These are phyloP conservation scores for Sorex fumeus DNA, from an alignment of 2,113 vertebrate species.

Conservation along the genomic window DNA sequence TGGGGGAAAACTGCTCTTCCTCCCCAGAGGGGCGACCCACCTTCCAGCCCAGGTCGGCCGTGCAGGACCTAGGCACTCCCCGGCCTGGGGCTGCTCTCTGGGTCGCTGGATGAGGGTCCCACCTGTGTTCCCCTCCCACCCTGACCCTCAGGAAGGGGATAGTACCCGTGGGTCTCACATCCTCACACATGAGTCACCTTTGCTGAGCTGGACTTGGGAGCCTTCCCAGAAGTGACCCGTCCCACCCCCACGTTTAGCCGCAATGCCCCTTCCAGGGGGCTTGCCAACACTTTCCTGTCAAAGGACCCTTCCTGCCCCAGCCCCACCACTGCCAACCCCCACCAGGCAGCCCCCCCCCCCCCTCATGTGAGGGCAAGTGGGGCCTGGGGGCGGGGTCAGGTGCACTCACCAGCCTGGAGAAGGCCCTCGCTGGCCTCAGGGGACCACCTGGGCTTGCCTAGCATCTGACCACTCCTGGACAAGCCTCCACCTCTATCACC, in stretches of 20 bases:
- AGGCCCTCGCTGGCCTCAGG: not conserved
- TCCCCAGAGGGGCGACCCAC: too few species aligned
- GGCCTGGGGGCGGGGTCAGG: not conserved
- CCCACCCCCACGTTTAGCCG: not conserved
- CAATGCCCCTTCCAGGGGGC: not conserved
- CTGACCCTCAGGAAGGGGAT: too few species aligned
- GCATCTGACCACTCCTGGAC: not conserved
- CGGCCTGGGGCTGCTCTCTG: too few species aligned
- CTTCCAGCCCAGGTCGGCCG: too few species aligned
- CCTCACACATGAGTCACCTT: too few species aligned
- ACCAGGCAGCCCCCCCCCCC: not conserved
- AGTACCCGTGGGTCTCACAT: too few species aligned
- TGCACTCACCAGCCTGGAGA: not conserved
- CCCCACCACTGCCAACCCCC: not conserved
- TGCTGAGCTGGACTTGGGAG: too few species aligned
- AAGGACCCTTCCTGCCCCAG: not conserved
- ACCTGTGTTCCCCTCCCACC: too few species aligned
- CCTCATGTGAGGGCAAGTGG: not conserved
- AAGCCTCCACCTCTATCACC: conserved; percentile 38
- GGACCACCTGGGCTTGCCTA: not conserved
- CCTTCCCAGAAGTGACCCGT: too few species aligned
- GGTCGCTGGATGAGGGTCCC: too few species aligned
- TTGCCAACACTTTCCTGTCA: not conserved
- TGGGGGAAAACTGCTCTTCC: too few species aligned
- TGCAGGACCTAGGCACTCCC: too few species aligned